Evolutionary conservation across 2,888 invertebrate genomes (phyloP).

Genomic region (Petrolisthes manimaculis): DNA sequence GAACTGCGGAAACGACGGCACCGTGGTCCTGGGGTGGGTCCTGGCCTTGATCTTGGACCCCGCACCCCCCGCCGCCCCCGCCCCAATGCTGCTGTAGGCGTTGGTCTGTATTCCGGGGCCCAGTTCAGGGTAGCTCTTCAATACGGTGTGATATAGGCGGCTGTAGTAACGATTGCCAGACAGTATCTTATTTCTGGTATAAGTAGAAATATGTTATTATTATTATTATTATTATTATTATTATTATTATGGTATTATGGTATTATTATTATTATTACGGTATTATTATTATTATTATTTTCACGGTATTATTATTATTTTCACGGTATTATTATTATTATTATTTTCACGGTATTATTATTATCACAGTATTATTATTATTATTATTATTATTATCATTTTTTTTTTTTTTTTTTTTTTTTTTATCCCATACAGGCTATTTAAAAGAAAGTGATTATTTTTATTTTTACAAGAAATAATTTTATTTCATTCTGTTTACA

Average conservation of each 20-base stretch:
- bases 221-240: too few species aligned
- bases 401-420: neutral
- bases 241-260: too few species aligned
- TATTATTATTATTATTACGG: too few species aligned
- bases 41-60: neutral
- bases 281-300: too few species aligned
- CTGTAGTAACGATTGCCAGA: constrained; percentile 60
- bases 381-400: too few species aligned
- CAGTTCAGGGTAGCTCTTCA: constrained; percentile 39
- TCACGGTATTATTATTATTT: too few species aligned
- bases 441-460: neutral
- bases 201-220: neutral
- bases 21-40: neutral
- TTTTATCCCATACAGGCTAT: neutral
- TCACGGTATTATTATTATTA: too few species aligned
- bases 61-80: neutral
- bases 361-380: too few species aligned
- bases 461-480: too few species aligned
- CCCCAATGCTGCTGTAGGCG: too few species aligned
- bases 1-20: constrained; percentile 58
- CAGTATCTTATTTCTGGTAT: constrained; percentile 60
- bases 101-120: neutral
- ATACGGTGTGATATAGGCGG: constrained; percentile 28
- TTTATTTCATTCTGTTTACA: too few species aligned
- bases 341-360: too few species aligned